Evolutionary conservation across 64 coral and sea anemone species (phyloP), one percentile per base, ranked within the genome.

Genomic region (Anthopleura sola): DNA sequence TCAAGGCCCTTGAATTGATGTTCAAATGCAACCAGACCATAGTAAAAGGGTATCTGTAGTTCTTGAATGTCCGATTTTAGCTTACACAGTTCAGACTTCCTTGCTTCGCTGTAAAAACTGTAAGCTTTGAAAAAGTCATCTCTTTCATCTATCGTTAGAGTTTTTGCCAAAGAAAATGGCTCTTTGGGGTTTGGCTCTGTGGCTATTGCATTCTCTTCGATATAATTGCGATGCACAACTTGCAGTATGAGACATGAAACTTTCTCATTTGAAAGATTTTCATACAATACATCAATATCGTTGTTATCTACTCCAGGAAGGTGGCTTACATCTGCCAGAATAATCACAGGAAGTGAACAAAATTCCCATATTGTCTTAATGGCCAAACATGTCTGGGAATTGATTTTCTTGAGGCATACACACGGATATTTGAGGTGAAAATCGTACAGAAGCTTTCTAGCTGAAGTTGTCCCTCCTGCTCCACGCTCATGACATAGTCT

Each of bases 401-500:
- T 60, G 2, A 93, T 87, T 1, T 81, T 78, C 55, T 60, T 84
- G 40, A 93, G 81, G 4, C 86, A 85, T 31, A 93, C 90, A 37
- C 91, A 93, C n/a, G 91, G 91, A 71, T 87, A 90, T 19, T 69
- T 49, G 0, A 57, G 33, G 31, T 90, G 92, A 34, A 55, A 91
- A 12, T 85, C 88, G 68, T 55, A 94, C 21, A 94, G 71, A 57
- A 94, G 75, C 18, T 75, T 85, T 15, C 81, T 83, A 18, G 93
- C 88, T 11, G 93, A 90, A 15, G 93, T 94, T 11, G 93, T 88
- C 5, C 93, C 93, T n/a, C 93, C 93, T 16, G 93, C 55, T n/a
- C 93, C 93, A 23, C 93, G 81, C 79, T 91, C 24, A 66, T 94
- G 93, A 3, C 36, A 49, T 58, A 94, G 75, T 11, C 2, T 48